Conservation (phyloP, 2,888 invertebrate species). For the Prenolepis imparis region DNA sequence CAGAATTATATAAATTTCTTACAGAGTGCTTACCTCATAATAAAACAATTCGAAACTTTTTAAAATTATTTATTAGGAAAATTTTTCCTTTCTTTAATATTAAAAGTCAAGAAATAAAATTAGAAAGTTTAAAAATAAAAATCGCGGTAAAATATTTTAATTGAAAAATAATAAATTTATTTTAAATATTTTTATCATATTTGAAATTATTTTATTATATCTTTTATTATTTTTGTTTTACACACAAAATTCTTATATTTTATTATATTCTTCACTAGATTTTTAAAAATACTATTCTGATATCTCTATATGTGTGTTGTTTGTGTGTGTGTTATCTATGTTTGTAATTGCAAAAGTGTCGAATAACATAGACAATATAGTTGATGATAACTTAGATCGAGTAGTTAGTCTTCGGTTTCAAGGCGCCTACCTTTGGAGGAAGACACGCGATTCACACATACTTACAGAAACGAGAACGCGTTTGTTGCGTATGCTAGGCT, state of each 20-base stretch:
- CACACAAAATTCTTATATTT: neutral
- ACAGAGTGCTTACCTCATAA: neutral
- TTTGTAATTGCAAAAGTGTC: neutral
- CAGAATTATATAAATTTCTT: neutral
- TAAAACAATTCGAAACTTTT: neutral
- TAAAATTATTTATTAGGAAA: neutral
- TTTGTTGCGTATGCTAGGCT: slow-evolving; percentile 44
- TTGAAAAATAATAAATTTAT: neutral
- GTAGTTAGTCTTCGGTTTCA: slow-evolving; percentile 19
- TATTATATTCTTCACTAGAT: neutral
- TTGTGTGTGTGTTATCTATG: too few species aligned
- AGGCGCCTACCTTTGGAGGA: slow-evolving; percentile 31
- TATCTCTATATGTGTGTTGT: neutral
- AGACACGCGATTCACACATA: slow-evolving; percentile 21
- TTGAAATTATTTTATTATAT: neutral
- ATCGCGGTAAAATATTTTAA: neutral
- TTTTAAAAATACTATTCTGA: neutral
- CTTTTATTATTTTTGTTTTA: slow-evolving; percentile 1
- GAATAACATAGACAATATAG: neutral
- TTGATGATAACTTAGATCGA: neutral
- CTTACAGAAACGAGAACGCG: slow-evolving; percentile 25
- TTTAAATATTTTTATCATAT: neutral
- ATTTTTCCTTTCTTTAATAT: neutral
- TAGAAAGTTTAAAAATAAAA: too few species aligned
- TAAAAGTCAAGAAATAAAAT: neutral